These are phyloP conservation scores for Hippoglossus stenolepis DNA, from an alignment of 2,113 vertebrate genomes.

Conservation along the genomic window DNA sequence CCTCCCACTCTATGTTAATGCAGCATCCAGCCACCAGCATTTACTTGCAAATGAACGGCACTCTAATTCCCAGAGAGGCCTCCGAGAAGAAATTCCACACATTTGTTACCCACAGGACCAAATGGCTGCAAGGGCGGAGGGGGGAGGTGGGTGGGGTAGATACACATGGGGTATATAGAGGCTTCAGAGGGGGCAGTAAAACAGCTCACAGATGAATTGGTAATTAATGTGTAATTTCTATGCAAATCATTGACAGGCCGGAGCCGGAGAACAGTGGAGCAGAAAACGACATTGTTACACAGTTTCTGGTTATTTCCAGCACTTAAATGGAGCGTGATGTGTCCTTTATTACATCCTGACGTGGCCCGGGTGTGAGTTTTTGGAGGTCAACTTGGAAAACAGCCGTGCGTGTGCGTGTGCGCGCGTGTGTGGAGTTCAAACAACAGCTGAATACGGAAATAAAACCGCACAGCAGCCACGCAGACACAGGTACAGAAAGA, in stretches of 20 bases:
- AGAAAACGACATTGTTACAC: constrained; percentile 34
- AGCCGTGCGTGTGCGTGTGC: background rate
- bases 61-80: constrained; percentile 71
- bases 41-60: constrained; percentile 80
- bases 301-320: constrained; percentile 31
- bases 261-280: constrained; percentile 19
- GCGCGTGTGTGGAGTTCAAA: constrained; percentile 1
- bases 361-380: constrained; percentile 19
- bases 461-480: constrained; percentile 10
- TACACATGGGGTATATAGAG: background rate
- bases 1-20: constrained; percentile 20
- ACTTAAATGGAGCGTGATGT: constrained; percentile 22
- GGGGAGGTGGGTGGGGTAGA: background rate
- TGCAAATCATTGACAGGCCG: constrained; percentile 52
- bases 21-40: constrained; percentile 60
- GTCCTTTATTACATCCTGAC: constrained; percentile 32
- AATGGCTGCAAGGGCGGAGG: constrained; percentile 59
- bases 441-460: constrained; percentile 48
- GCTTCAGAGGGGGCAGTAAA: constrained; percentile 43
- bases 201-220: constrained; percentile 48
- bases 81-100: constrained; percentile 79
- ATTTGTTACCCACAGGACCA: constrained; percentile 70
- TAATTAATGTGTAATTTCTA: constrained; percentile 69
- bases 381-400: constrained; percentile 60
- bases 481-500: background rate